Evolutionary conservation across 2,888 invertebrate genomes (phyloP).

Genomic region (Troides helena): DNA sequence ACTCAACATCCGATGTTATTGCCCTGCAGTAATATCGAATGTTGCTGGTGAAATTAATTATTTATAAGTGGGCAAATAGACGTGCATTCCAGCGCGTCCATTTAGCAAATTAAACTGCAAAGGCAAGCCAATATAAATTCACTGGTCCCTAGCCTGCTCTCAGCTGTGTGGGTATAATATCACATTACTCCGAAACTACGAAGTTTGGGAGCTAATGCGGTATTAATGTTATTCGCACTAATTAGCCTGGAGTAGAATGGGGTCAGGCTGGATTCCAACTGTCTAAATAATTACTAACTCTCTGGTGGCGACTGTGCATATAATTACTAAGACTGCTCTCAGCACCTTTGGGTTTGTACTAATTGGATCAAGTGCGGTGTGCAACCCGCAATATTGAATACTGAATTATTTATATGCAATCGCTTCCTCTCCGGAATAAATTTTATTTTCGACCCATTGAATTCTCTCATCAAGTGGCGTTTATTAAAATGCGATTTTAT

Average conservation of each 20-base stretch:
- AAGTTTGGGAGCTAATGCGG: constrained; percentile 55
- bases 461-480: no score
- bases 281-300: constrained; percentile 65
- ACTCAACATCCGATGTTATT: no score
- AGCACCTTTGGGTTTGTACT: constrained; percentile 30
- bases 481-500: no score
- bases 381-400: constrained; percentile 5
- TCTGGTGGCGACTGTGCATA: constrained; percentile 41
- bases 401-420: constrained; percentile 6
- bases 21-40: not conserved
- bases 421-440: not conserved
- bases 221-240: constrained; percentile 68
- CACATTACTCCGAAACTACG: constrained; percentile 31
- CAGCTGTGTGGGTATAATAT: constrained; percentile 23
- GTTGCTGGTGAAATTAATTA: not conserved
- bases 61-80: not conserved
- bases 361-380: constrained; percentile 30
- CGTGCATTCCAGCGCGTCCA: not conserved
- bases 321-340: constrained; percentile 33
- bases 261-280: constrained; percentile 62
- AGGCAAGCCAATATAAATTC: constrained; percentile 23
- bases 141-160: constrained; percentile 10
- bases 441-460: not conserved
- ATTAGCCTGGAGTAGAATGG: constrained; percentile 57
- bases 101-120: constrained; percentile 21